A percentile compares a stretch with the other conserved stretches of the same genome.
Evolutionary conservation across 2,113 vertebrate species (phyloP).

Genomic region (Xenus cinereus): DNA sequence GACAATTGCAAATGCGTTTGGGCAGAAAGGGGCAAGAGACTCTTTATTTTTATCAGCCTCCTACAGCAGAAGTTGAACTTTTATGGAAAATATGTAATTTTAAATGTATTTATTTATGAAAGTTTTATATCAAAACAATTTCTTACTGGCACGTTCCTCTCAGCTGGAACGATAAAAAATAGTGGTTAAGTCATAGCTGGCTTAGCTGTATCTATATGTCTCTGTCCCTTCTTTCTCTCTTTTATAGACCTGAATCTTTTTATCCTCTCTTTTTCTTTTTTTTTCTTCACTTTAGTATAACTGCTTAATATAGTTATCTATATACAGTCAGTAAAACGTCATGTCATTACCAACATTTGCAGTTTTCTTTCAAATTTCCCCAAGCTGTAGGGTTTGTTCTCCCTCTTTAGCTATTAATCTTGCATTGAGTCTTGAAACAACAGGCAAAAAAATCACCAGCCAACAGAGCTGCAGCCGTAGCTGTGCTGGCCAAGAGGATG

Average conservation of each 20-base stretch:
- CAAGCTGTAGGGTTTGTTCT: background rate
- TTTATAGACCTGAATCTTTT: background rate
- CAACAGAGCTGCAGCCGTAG: background rate
- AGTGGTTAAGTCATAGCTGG: background rate
- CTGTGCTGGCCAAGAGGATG: background rate
- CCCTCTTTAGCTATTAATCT: background rate
- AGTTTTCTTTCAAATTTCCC: background rate
- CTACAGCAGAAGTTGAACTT: conserved; percentile 1
- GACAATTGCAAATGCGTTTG: background rate
- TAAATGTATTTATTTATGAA: conserved; percentile 1
- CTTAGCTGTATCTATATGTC: background rate
- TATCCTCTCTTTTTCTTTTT: background rate
- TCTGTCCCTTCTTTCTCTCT: background rate
- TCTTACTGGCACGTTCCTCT: background rate
- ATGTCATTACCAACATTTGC: background rate
- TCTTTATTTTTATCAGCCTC: conserved; percentile 57
- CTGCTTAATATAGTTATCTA: background rate
- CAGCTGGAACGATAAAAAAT: background rate
- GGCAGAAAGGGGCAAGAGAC: background rate
- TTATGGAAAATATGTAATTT: conserved; percentile 26
- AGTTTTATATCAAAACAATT: conserved; percentile 6
- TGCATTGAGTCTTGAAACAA: background rate
- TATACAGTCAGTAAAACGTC: background rate
- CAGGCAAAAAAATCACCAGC: background rate
- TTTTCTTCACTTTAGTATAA: background rate